Percentiles rank a stretch among this genome's conserved stretches.
phyloP scores from a whole-genome alignment of 2,888 invertebrate species.

The Acanthococcus lagerstroemiae region DNA sequence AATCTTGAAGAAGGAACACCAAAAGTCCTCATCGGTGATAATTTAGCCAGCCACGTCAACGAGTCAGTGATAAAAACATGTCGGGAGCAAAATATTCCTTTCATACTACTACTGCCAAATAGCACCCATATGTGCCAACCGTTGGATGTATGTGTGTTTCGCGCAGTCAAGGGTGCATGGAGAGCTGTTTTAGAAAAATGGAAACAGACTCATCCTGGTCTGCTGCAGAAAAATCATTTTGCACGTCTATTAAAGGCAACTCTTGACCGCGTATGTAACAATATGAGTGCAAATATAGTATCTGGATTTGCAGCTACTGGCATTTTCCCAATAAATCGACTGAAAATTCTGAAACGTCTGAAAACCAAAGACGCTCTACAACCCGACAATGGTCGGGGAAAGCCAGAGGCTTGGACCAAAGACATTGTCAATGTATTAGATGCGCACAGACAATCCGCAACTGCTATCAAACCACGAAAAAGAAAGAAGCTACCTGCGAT shows the following conservation, averaged over 20 bases:
- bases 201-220: not conserved
- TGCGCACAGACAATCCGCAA: not conserved
- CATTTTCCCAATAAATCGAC: not conserved
- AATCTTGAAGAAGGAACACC: not conserved
- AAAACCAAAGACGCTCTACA: not conserved
- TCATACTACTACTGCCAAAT: constrained; percentile 8
- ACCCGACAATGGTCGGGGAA: not conserved
- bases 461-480: not conserved
- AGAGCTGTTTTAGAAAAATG: not conserved
- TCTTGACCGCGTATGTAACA: not conserved
- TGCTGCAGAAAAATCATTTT: not conserved
- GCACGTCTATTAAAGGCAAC: not conserved
- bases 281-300: not conserved
- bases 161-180: constrained; percentile 7
- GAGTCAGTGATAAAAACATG: constrained; percentile 3
- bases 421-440: not conserved
- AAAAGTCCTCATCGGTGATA: constrained; percentile 16
- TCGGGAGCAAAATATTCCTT: not conserved
- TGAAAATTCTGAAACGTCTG: not conserved
- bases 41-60: constrained; percentile 14
- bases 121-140: constrained; percentile 9
- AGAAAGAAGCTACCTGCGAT: not conserved
- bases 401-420: not conserved
- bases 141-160: constrained; percentile 14
- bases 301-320: not conserved